Evolutionary conservation across 2,888 invertebrate species (phyloP), one percentile per base, ranked within the genome.

Genomic region (Actias luna): DNA sequence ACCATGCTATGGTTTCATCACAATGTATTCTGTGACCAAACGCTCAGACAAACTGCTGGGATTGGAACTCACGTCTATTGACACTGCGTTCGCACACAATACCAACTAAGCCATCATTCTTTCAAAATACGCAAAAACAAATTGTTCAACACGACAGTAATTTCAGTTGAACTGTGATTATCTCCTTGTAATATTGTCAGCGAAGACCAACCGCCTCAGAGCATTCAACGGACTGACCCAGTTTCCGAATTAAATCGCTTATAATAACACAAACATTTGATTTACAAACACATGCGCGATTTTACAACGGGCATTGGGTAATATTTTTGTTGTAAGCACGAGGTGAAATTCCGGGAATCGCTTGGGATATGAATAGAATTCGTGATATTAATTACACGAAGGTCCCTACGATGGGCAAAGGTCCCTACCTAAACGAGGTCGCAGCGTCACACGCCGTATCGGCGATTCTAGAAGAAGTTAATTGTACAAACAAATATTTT

Each of bases 171-270:
- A 25, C 8, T 12, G 12, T 50, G 55, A 29, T 55, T 29, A 16
- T 46, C 10, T 22, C 4, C 22, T 22, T 10, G 46, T 22, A 55
- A 55, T 55, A 55, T 29, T 55, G 55, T 55, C 55, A 55, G 27
- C 55, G 55, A 29, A 29, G 29, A 29, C 29, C 55, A 29, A n/a
- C 29, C n/a, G 29, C 2, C n/a, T 55, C 4, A n/a, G n/a, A 55
- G 29, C 55, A 29, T 55, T 29, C 55, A 27, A 55, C 25, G 27
- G 16, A 22, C 31, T 58, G 61, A 62, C 61, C 61, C 18, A 62
- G 61, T 42, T 62, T 39, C 42, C 31, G 31, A 57, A 57, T 62
- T 58, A 62, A 62, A 62, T 29, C 55, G 29, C 29, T 55, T 55
- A 55, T 29, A n/a, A 29, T 55, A 29, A 55, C 55, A 29, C n/a